These are phyloP conservation scores for Thereva nobilitata DNA, from an alignment of 2,888 invertebrate genomes.

Conservation along the genomic window DNA sequence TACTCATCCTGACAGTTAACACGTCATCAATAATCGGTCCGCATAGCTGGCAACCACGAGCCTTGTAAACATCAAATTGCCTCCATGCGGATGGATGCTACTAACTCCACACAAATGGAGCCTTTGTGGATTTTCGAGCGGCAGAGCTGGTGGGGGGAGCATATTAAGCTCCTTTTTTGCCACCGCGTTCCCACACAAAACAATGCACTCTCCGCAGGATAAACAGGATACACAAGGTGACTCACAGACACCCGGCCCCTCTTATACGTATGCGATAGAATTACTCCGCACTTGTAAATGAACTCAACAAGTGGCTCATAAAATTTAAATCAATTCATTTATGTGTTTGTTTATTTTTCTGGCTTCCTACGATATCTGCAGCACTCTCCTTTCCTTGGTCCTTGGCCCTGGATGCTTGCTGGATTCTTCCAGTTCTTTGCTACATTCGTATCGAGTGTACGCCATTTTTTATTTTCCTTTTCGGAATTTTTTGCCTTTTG, in stretches of 20 bases:
- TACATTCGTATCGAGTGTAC: too few species aligned
- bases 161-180: conserved; percentile 30
- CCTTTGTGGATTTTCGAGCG: neutral
- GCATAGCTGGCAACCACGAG: conserved; percentile 15
- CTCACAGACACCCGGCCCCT: conserved; percentile 15
- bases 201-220: neutral
- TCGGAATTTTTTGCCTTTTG: too few species aligned
- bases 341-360: conserved; percentile 43
- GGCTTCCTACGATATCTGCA: conserved; percentile 31
- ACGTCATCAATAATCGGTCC: conserved; percentile 35
- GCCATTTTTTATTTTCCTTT: too few species aligned
- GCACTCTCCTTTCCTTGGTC: conserved; percentile 16
- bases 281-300: conserved; percentile 41
- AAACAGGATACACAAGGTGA: conserved; percentile 18
- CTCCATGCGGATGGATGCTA: conserved; percentile 14
- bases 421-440: too few species aligned
- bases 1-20: conserved; percentile 31
- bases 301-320: conserved; percentile 48
- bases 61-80: conserved; percentile 34
- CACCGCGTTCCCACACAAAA: conserved; percentile 20
- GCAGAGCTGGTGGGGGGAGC: conserved; percentile 16
- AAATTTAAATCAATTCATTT: conserved; percentile 49
- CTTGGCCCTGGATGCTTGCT: too few species aligned
- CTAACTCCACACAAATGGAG: conserved; percentile 26
- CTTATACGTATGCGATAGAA: conserved; percentile 33